A percentile compares a stretch with the other conserved stretches of the same genome.
Conservation (phyloP, 2,888 invertebrate genomes). For the Drosophila mimica region DNA sequence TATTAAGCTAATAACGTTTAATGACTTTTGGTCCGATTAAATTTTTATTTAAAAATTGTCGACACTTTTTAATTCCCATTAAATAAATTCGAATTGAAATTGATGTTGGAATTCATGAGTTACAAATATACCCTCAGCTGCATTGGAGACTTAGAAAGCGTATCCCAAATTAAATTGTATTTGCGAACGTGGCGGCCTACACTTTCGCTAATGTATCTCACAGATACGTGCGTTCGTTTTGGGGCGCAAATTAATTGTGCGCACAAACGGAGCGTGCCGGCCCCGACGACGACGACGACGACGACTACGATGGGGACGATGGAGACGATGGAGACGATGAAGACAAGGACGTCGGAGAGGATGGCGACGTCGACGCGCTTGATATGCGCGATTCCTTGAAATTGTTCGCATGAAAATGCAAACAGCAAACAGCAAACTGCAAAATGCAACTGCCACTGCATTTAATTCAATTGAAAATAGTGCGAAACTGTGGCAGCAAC, state of each 20-base stretch:
- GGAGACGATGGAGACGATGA: slow-evolving; percentile 1
- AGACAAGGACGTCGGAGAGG: not conserved
- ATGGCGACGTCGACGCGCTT: slow-evolving; percentile 83
- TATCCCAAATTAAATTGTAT: slow-evolving; percentile 78
- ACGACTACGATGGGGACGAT: not conserved
- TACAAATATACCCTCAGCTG: not conserved
- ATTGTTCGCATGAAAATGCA: slow-evolving; percentile 83
- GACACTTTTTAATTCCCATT: too few species aligned
- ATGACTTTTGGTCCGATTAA: not conserved
- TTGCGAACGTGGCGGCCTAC: slow-evolving; percentile 60
- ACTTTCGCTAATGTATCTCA: slow-evolving; percentile 80
- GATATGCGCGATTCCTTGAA: slow-evolving; percentile 84
- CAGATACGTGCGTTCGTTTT: slow-evolving; percentile 76
- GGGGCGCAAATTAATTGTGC: slow-evolving; percentile 83
- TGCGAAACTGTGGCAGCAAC: slow-evolving; percentile 69
- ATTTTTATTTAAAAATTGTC: too few species aligned
- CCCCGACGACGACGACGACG: slow-evolving; percentile 31
- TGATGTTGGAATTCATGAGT: not conserved
- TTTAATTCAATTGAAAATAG: slow-evolving; percentile 82
- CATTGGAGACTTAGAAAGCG: slow-evolving; percentile 30
- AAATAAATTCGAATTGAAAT: not conserved
- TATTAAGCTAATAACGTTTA: not conserved
- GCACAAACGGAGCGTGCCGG: slow-evolving; percentile 84
- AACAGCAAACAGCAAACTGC: slow-evolving; percentile 33
- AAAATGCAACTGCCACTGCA: slow-evolving; percentile 48